phyloP scores from a whole-genome alignment of 1,140 invertebrate species.

The Ridgeia piscesae region DNA sequence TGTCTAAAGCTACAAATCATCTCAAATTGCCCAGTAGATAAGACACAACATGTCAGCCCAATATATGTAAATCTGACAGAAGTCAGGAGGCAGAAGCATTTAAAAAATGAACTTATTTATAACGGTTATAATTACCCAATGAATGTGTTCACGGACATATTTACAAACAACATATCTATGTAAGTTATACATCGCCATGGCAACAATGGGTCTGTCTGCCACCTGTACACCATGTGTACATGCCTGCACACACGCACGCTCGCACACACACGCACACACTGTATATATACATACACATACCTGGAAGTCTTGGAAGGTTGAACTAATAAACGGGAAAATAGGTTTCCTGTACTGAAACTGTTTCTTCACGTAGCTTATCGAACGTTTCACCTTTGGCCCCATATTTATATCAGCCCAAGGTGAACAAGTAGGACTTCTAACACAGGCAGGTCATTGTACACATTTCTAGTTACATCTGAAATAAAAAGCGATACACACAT shows the following conservation, averaged over 20 bases:
- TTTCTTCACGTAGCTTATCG: neutral
- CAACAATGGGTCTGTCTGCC: neutral
- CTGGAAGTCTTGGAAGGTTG: conserved; percentile 48
- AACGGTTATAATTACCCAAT: neutral
- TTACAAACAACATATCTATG: neutral
- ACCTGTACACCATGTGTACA: neutral
- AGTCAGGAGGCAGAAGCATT: too few species aligned
- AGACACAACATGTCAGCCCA: neutral
- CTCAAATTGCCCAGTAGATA: too few species aligned
- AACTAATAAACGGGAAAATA: conserved; percentile 49
- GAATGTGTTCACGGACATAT: neutral
- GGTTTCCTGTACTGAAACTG: conserved; percentile 35
- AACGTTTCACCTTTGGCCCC: neutral
- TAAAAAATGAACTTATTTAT: too few species aligned
- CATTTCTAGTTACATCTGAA: neutral
- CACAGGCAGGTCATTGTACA: neutral
- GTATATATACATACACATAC: too few species aligned
- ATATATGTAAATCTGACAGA: neutral
- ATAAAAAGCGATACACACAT: neutral
- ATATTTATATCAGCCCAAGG: neutral
- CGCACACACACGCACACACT: neutral
- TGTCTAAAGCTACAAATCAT: too few species aligned
- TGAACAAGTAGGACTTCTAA: neutral
- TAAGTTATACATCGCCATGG: neutral
- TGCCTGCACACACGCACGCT: neutral